A percentile compares a stretch with the other conserved stretches of the same genome.
phyloP scores from a whole-genome alignment of 2,797 vertebrate species.

The Pangasius mekongensis region DNA sequence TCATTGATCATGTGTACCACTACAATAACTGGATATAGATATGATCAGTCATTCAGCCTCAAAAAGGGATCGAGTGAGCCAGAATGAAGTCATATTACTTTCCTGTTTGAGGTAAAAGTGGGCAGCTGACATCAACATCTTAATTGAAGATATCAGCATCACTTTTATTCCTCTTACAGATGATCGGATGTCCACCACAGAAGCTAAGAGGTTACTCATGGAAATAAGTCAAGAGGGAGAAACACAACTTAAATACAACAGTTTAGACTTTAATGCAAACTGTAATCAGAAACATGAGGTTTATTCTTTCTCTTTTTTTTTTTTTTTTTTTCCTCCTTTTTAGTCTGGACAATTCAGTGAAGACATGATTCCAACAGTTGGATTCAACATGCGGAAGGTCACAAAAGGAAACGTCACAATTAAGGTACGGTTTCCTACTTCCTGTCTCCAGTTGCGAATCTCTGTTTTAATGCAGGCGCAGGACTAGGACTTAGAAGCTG shows the following conservation, averaged over 20 bases:
- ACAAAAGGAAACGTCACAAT: constrained; percentile 99
- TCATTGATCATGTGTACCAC: background rate
- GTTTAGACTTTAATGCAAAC: background rate
- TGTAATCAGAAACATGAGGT: background rate
- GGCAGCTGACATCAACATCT: background rate
- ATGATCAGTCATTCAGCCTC: background rate
- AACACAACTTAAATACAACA: background rate
- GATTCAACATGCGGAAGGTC: constrained; percentile 99
- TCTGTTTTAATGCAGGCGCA: background rate
- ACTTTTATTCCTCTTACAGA: background rate
- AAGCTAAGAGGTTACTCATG: background rate
- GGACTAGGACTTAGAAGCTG: background rate
- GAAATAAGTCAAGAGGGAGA: background rate
- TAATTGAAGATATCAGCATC: background rate
- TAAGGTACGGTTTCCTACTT: constrained; percentile 81
- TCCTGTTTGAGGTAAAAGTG: background rate
- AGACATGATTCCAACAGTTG: constrained; percentile 99
- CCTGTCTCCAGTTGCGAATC: background rate
- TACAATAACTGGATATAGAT: background rate
- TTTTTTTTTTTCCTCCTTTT: background rate
- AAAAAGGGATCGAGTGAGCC: background rate
- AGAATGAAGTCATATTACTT: background rate
- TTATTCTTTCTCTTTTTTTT: too few species aligned
- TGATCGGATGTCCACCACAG: background rate
- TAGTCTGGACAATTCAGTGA: constrained; percentile 98